Base-by-base conservation (phyloP, 2,888 invertebrate species). In the Parnassius orleans region DNA sequence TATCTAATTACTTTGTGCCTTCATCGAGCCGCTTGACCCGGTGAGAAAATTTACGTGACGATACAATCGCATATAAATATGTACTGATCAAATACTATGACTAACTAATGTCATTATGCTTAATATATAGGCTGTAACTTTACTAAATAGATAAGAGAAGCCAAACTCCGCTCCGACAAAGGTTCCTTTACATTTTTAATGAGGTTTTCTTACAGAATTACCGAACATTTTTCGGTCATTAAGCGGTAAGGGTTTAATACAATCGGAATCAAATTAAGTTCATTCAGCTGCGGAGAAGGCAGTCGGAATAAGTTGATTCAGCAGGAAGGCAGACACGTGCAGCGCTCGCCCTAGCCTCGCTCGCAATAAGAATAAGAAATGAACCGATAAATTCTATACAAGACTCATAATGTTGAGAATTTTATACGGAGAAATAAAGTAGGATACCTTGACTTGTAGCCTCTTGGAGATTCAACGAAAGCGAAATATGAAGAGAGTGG, bases 241-340 rank as follows among this genome's bases (percentile, higher is more conserved):
- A 88, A 84, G 81, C 80, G 82, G 77, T 79, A 80, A 80, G 80
- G 84, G 83, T 84, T 86, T 83, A 87, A 87, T 87, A 89, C 88
- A 89, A 89, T 88, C 80, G 87, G 81, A 87, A 89, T 89, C 86
- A 83, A 90, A 90, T 90, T 88, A 87, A 89, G 86, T 86, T 86
- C 81, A 85, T 87, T 88, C 83, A 82, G 86, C 84, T 87, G 88
- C 84, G 87, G 86, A 72, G 69, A 77, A 76, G 81, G 76, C 81
- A 76, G 76, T 73, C 75, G 84, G 80, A 83, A 79, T 79, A 75
- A 81, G 87, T 84, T 84, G 89, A 90, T 82, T 90, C 90, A 89
- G 89, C 89, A 79, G 77, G 74, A 80, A 78, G 77, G 76, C 76
- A 74, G 78, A 77, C 80, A 82, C 81, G 83, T 79, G 81, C 82